phyloP scores from a whole-genome alignment of 2,113 vertebrate species.

The Daboia siamensis region DNA sequence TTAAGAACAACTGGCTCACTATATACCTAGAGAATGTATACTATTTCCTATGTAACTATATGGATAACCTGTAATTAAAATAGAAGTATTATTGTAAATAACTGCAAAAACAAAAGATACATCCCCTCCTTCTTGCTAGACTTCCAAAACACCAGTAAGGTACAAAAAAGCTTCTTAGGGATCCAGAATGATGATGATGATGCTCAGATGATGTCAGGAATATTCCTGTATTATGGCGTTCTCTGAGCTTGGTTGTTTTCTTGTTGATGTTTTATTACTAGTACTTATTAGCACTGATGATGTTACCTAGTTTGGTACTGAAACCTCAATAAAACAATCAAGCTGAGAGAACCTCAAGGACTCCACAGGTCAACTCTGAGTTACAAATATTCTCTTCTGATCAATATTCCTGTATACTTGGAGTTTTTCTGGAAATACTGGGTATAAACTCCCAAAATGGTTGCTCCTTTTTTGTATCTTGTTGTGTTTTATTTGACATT shows the following conservation, averaged over 20 bases:
- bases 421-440: not conserved
- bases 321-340: not conserved
- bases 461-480: not conserved
- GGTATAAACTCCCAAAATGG: not conserved
- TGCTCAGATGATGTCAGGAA: not conserved
- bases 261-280: not conserved
- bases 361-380: not conserved
- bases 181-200: not conserved
- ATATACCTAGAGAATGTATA: not conserved
- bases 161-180: not conserved
- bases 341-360: not conserved
- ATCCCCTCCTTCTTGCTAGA: not conserved
- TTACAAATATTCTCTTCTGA: not conserved
- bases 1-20: not conserved
- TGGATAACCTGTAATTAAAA: not conserved
- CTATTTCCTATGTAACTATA: not conserved
- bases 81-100: not conserved
- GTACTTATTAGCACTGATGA: not conserved
- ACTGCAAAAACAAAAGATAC: not conserved
- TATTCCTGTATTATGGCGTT: not conserved
- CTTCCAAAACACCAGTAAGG: not conserved
- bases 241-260: not conserved
- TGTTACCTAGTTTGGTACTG: not conserved
- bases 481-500: not conserved
- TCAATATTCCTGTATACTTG: not conserved